Base-by-base conservation (phyloP, 1,140 invertebrate species). In the Heliconius congener region DNA sequence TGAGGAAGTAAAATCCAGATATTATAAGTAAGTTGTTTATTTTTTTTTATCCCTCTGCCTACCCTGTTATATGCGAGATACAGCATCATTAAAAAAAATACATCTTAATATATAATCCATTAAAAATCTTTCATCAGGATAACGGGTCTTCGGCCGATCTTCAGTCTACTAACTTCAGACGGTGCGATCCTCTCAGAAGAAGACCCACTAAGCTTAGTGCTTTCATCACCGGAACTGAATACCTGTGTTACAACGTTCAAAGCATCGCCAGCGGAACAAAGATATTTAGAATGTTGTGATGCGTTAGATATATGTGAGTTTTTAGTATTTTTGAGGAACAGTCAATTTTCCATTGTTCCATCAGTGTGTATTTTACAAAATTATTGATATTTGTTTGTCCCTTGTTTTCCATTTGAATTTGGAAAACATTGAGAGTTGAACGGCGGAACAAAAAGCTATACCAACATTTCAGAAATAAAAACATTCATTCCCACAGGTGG, bases 1-100 rank as follows among this genome's bases (percentile, higher is more conserved):
- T 57, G 95, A 96, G 66, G 96, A 97, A 94, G 95, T 96, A 0
- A 95, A 96, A 46, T 94, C 95, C 74, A 95, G 97, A 87, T 97
- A 97, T 95, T 96, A 96, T 77, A 96, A 96, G 96, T 96, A 89
- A 94, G 93, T 89, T 46, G 4, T 46, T 19, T 52, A 30, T 34
- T 30, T 76, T 39, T 76, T 39, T 23, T 72, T n/a, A 6, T 2
- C 8, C 18, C 34, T 39, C 23, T 34, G 9, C 1, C 4, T 46
- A 46, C 42, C 42, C 42, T 46, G 4, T 46, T 46, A 46, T 46
- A 46, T 16, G 13, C 3, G 3, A 0, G 13, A 46, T 46, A 46
- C 42, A 16, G 42, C 1, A 3, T 46, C 11, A 46, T 13, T 3
- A 27, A n/a, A 30, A 23, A 70, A 70, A 34, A 37, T 46, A 6